Percentiles rank a stretch among this genome's conserved stretches.
These are phyloP conservation scores for Amniataba percoides DNA, from an alignment of 2,797 vertebrate species.

Conservation along the genomic window DNA sequence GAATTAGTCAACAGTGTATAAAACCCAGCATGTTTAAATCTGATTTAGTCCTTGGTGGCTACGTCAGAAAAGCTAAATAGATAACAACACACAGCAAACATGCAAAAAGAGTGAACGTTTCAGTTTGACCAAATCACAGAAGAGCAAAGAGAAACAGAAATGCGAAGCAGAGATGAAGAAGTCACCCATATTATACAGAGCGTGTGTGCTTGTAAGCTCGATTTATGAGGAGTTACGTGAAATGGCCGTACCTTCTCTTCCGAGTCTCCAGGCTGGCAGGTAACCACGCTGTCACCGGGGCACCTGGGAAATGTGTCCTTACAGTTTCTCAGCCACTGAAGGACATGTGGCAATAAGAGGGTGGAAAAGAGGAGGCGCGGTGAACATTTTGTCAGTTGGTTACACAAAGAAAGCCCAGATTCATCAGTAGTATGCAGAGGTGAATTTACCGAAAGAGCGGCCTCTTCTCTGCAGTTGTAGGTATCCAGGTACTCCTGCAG, in stretches of 20 bases:
- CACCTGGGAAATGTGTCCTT: constrained; percentile 96
- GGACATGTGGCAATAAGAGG: not conserved
- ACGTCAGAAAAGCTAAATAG: constrained; percentile 1
- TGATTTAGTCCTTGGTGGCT: not conserved
- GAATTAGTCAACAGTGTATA: constrained; percentile 53
- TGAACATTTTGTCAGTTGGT: constrained; percentile 7
- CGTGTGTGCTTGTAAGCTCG: not conserved
- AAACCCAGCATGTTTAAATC: constrained; percentile 24
- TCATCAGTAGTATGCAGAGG: not conserved
- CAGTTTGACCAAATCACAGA: constrained; percentile 36
- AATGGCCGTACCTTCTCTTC: constrained; percentile 93
- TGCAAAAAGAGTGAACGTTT: constrained; percentile 52
- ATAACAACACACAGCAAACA: constrained; percentile 45
- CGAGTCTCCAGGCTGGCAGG: constrained; percentile 97
- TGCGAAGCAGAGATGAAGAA: constrained; percentile 10
- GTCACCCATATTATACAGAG: constrained; percentile 3
- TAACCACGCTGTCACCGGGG: constrained; percentile 95
- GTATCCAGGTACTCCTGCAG: constrained; percentile 98
- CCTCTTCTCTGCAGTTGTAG: constrained; percentile 94
- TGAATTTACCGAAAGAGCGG: constrained; percentile 90
- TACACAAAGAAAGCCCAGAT: not conserved
- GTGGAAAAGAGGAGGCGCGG: not conserved
- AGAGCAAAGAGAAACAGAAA: constrained; percentile 34
- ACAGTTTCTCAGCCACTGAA: constrained; percentile 97
- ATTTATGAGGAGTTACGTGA: no score